Percentiles rank a stretch among this genome's conserved stretches.
Conservation (phyloP, 2,797 vertebrate species). For the Distichodus sexfasciatus region DNA sequence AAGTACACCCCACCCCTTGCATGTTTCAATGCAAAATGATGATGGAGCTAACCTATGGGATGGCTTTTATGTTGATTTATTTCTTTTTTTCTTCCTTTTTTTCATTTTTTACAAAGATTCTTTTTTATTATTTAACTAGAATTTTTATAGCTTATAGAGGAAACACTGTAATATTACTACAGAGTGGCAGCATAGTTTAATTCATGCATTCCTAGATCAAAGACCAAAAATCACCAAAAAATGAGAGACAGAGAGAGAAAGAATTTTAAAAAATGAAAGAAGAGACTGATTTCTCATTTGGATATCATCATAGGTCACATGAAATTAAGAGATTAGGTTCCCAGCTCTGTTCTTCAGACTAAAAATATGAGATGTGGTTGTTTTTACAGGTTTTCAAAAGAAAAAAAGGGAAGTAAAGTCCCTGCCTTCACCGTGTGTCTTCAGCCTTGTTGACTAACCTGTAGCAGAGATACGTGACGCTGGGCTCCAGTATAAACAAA, state of each 20-base stretch:
- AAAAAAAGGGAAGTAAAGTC: not conserved
- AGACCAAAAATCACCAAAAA: constrained; percentile 33
- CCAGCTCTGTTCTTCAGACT: constrained; percentile 46
- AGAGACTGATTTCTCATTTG: constrained; percentile 33
- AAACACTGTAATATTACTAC: constrained; percentile 48
- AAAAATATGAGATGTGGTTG: constrained; percentile 45
- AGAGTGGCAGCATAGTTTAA: constrained; percentile 53
- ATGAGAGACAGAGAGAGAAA: constrained; percentile 3
- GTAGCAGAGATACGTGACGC: constrained; percentile 52
- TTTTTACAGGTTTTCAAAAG: constrained; percentile 45
- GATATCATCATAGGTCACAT: constrained; percentile 36
- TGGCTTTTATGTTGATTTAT: constrained; percentile 47
- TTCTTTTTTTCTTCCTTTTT: constrained; percentile 34
- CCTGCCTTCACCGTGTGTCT: constrained; percentile 55
- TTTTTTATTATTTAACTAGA: constrained; percentile 59
- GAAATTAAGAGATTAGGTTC: constrained; percentile 46
- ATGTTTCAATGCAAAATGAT: constrained; percentile 58
- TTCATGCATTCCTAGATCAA: constrained; percentile 53
- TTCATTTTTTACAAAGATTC: constrained; percentile 52
- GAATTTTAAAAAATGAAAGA: constrained; percentile 18
- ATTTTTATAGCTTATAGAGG: constrained; percentile 55
- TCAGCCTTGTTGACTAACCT: constrained; percentile 52
- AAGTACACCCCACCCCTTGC: constrained; percentile 42
- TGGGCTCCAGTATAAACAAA: constrained; percentile 52
- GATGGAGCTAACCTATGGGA: constrained; percentile 45